These are phyloP conservation scores for Botia kubotai DNA, from an alignment of 2,797 vertebrate genomes.

Conservation along the genomic window DNA sequence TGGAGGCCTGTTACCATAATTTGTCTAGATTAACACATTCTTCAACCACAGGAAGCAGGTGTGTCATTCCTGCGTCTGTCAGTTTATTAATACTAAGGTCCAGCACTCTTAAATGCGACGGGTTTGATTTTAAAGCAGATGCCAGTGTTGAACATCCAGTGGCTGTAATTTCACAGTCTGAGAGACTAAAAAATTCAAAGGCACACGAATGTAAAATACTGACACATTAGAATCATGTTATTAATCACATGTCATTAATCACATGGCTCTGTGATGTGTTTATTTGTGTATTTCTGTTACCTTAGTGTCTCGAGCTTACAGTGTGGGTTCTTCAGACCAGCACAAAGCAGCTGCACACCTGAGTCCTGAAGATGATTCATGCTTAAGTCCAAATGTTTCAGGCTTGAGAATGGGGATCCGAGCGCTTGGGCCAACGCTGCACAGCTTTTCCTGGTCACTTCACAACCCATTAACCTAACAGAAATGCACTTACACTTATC, in stretches of 20 bases:
- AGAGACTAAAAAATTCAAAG: not conserved
- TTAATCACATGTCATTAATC: not conserved
- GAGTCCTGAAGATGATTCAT: slow-evolving; percentile 1
- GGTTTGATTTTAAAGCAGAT: slow-evolving; percentile 9
- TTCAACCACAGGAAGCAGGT: not conserved
- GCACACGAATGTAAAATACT: not conserved
- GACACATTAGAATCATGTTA: not conserved
- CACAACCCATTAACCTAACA: slow-evolving; percentile 31
- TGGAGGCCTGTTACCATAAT: slow-evolving; percentile 29
- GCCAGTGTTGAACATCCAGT: slow-evolving; percentile 1
- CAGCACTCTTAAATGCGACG: not conserved
- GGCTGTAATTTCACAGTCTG: slow-evolving; percentile 29
- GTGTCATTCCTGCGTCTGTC: slow-evolving; percentile 5
- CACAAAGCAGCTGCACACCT: not conserved
- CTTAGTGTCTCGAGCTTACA: slow-evolving; percentile 13
- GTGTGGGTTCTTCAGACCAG: not conserved
- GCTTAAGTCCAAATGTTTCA: slow-evolving; percentile 34
- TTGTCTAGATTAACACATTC: slow-evolving; percentile 7
- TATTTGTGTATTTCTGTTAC: slow-evolving; percentile 1
- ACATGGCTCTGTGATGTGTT: not conserved
- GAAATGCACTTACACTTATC: not conserved
- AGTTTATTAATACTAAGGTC: slow-evolving; percentile 25
- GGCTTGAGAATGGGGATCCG: not conserved
- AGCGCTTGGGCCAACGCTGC: not conserved
- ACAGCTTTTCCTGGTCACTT: slow-evolving; percentile 22